Evolutionary conservation across 2,797 vertebrate genomes (phyloP).

Genomic region (Halcyon leucocephala): DNA sequence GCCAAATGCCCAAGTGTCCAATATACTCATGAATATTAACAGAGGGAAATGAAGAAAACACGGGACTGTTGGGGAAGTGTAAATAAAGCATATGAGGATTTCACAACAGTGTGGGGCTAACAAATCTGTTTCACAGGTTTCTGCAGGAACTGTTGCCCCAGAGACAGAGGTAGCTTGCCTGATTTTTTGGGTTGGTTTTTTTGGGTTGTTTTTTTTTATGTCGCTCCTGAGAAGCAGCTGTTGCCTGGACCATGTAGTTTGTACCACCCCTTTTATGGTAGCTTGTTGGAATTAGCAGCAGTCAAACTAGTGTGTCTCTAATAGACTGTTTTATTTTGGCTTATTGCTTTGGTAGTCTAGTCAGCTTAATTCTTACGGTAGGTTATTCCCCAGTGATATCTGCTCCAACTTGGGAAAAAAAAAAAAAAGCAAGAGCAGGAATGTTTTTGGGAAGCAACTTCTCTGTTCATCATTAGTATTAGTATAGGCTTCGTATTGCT

Average conservation of each 20-base stretch:
- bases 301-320: background rate
- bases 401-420: background rate
- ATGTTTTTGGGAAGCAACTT: background rate
- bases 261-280: background rate
- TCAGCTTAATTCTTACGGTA: background rate
- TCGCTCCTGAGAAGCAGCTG: conserved; percentile 6
- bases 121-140: conserved; percentile 43
- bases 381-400: background rate
- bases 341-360: background rate
- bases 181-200: background rate
- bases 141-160: conserved; percentile 9
- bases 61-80: background rate
- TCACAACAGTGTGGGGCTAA: background rate
- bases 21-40: background rate
- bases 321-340: background rate
- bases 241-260: background rate
- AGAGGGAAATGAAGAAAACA: background rate
- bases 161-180: conserved; percentile 9
- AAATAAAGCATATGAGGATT: conserved; percentile 17
- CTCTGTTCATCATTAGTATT: background rate
- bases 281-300: background rate
- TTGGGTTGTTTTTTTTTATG: background rate
- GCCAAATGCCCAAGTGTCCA: background rate
- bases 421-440: background rate
- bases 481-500: background rate